Percentiles rank a stretch among this genome's conserved stretches.
Conservation (phyloP, 1,140 invertebrate genomes). For the Dryas iulia region DNA sequence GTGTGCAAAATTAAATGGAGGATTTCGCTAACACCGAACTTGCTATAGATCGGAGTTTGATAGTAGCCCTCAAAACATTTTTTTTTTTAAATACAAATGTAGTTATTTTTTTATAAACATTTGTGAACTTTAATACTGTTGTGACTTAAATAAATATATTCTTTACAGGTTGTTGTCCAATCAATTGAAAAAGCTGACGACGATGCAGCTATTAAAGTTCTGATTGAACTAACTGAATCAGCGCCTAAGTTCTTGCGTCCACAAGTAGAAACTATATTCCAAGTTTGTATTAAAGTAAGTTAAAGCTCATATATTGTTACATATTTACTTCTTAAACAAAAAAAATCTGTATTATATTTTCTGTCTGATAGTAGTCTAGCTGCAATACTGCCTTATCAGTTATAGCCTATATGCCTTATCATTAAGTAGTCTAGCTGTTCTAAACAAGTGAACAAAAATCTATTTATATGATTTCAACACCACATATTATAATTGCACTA, state of each 20-base stretch:
- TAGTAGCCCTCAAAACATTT: constrained; percentile 62
- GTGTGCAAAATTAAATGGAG: constrained; percentile 56
- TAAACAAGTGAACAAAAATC: neutral
- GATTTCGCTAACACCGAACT: constrained; percentile 66
- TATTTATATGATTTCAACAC: neutral
- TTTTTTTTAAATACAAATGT: too few relatives aligned
- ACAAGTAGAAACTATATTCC: constrained; percentile 92
- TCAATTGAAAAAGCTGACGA: constrained; percentile 93
- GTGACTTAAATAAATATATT: constrained; percentile 4
- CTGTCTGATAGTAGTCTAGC: too few relatives aligned
- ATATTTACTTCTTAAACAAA: too few relatives aligned
- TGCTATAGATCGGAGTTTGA: constrained; percentile 61
- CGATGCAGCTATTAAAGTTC: constrained; percentile 93
- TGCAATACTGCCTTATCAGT: too few relatives aligned
- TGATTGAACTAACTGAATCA: constrained; percentile 96
- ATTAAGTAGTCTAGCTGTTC: too few relatives aligned
- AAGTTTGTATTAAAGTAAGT: constrained; percentile 93
- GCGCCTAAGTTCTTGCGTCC: constrained; percentile 95
- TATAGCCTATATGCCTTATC: too few relatives aligned
- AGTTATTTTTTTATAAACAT: neutral
- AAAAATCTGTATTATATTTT: too few relatives aligned
- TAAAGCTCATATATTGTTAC: neutral
- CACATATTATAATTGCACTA: neutral
- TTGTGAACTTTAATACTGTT: neutral
- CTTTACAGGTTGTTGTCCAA: constrained; percentile 85